These are phyloP conservation scores for Torymus auratus DNA, from an alignment of 2,888 invertebrate species.

Conservation along the genomic window DNA sequence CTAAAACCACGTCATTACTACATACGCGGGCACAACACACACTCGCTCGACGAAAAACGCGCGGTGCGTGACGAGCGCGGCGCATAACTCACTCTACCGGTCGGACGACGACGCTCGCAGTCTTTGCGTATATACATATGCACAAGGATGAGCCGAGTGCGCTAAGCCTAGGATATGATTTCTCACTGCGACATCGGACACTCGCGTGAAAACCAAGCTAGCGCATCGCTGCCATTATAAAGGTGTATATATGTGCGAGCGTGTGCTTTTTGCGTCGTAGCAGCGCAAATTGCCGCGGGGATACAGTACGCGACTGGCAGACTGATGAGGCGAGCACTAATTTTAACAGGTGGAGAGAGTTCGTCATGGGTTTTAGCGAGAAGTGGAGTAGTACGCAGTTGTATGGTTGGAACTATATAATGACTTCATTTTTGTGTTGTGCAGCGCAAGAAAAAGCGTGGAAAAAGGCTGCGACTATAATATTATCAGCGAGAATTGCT, in stretches of 20 bases:
- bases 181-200: constrained; percentile 69
- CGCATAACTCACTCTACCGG: constrained; percentile 67
- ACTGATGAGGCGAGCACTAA: no score
- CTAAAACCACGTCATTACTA: background rate
- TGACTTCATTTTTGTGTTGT: no score
- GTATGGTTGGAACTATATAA: no score
- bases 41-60: constrained; percentile 59
- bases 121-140: background rate
- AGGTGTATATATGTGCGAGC: no score
- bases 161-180: constrained; percentile 64
- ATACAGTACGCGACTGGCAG: background rate
- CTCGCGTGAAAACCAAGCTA: constrained; percentile 68
- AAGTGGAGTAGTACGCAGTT: no score
- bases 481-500: no score
- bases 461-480: no score
- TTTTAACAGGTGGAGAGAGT: no score
- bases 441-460: no score
- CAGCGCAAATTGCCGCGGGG: constrained; percentile 27
- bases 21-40: background rate
- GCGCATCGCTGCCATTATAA: no score
- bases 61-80: constrained; percentile 8
- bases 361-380: no score
- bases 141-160: constrained; percentile 33
- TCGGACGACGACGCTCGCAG: constrained; percentile 65
- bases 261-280: constrained; percentile 16